These are phyloP conservation scores for Excalfactoria chinensis DNA, from an alignment of 2,113 vertebrate species.

Conservation along the genomic window DNA sequence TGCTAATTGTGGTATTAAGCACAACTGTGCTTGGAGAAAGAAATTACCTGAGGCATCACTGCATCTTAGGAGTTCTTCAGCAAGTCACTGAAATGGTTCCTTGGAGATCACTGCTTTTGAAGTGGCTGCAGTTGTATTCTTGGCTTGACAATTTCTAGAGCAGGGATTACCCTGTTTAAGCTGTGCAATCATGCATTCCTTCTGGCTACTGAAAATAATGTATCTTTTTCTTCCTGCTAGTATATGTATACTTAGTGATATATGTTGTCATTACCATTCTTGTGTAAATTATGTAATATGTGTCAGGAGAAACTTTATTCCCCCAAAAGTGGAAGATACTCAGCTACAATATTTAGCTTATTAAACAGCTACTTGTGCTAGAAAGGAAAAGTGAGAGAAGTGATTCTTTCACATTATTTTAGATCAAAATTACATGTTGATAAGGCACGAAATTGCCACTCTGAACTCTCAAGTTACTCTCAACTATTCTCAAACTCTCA, in stretches of 20 bases:
- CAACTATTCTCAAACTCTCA: too few species aligned
- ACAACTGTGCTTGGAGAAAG: not conserved
- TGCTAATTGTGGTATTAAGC: not conserved
- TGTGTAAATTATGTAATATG: fast-evolving
- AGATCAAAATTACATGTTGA: not conserved
- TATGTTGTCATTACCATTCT: not conserved
- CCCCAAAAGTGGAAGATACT: fast-evolving
- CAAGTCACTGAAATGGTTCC: not conserved
- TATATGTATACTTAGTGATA: fast-evolving
- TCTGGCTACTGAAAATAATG: not conserved
- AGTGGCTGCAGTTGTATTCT: not conserved
- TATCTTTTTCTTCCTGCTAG: fast-evolving
- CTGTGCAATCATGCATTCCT: not conserved
- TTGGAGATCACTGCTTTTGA: not conserved
- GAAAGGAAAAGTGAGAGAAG: not conserved
- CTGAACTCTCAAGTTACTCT: not conserved
- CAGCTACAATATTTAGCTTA: not conserved
- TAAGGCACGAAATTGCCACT: not conserved
- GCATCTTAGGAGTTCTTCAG: not conserved
- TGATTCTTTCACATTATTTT: not conserved
- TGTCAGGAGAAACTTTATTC: not conserved
- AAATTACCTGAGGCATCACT: not conserved
- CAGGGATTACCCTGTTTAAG: not conserved
- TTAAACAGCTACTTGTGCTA: not conserved
- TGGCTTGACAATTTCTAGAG: not conserved